A percentile compares a stretch with the other conserved stretches of the same genome.
These are phyloP conservation scores for Homalodisca vitripennis DNA, from an alignment of 1,140 invertebrate species.

Conservation along the genomic window DNA sequence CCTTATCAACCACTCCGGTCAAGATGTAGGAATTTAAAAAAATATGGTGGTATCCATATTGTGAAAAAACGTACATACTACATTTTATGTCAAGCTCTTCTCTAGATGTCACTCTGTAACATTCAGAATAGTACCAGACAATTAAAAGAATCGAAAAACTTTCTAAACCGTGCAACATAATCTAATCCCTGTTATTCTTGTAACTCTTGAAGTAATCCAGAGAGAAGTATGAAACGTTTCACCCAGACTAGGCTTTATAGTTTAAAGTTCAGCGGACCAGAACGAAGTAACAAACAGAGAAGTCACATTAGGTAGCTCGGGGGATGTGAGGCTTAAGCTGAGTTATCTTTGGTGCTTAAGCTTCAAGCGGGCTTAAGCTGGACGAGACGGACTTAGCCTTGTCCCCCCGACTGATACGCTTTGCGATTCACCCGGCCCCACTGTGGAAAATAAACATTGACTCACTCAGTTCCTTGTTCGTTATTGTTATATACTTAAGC, in stretches of 20 bases:
- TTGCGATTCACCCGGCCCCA: not conserved
- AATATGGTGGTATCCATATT: too few relatives aligned
- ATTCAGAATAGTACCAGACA: not conserved
- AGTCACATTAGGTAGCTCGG: not conserved
- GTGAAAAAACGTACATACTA: too few relatives aligned
- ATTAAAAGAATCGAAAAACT: not conserved
- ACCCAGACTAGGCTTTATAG: not conserved
- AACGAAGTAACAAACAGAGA: too few relatives aligned
- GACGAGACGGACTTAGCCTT: not conserved
- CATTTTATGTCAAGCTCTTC: not conserved
- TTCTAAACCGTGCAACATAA: not conserved
- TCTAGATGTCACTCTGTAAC: not conserved
- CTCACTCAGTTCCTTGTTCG: not conserved
- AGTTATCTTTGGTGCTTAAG: not conserved
- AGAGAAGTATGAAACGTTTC: too few relatives aligned
- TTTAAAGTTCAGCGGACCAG: not conserved
- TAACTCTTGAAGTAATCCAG: too few relatives aligned
- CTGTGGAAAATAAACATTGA: not conserved
- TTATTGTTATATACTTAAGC: not conserved
- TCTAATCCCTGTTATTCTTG: too few relatives aligned
- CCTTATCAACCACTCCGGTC: too few relatives aligned
- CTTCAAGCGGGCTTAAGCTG: not conserved
- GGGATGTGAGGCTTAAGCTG: not conserved
- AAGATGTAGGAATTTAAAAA: too few relatives aligned
- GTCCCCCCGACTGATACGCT: not conserved